These are phyloP conservation scores for Platorchestia sp. DNA, from an alignment of 1,140 invertebrate species.

Conservation along the genomic window DNA sequence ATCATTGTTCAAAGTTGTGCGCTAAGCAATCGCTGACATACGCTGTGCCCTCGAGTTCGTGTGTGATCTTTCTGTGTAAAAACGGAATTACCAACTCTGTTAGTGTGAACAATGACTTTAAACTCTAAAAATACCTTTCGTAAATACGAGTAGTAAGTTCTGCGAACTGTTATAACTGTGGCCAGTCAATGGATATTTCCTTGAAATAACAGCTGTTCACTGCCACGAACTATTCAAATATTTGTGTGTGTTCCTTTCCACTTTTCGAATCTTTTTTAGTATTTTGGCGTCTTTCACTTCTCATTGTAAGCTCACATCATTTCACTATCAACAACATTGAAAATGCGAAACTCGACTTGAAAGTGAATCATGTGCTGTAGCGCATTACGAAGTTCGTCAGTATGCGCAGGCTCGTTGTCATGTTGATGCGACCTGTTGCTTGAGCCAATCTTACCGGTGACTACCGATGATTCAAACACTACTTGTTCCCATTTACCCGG, in stretches of 20 bases:
- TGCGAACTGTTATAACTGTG: slow-evolving; percentile 53
- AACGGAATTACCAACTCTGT: background rate
- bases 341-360: background rate
- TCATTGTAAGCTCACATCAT: slow-evolving; percentile 53
- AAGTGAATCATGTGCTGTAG: background rate
- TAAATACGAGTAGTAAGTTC: slow-evolving; percentile 42
- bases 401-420: background rate
- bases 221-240: slow-evolving; percentile 44
- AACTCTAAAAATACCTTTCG: slow-evolving; percentile 16
- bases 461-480: background rate
- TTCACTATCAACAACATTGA: slow-evolving; percentile 39
- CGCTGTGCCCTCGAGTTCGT: slow-evolving; percentile 29
- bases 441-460: background rate
- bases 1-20: background rate
- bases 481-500: background rate
- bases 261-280: slow-evolving; percentile 50
- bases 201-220: slow-evolving; percentile 55
- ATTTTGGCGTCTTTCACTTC: slow-evolving; percentile 49
- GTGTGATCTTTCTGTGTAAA: background rate
- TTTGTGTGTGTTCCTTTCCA: slow-evolving; percentile 45
- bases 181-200: slow-evolving; percentile 52
- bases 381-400: background rate
- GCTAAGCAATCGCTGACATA: background rate
- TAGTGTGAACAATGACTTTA: slow-evolving; percentile 29
- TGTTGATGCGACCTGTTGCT: background rate